Percentiles rank a stretch among this genome's conserved stretches.
Evolutionary conservation across 2,888 invertebrate species (phyloP).

Genomic region (Abscondita cerata): DNA sequence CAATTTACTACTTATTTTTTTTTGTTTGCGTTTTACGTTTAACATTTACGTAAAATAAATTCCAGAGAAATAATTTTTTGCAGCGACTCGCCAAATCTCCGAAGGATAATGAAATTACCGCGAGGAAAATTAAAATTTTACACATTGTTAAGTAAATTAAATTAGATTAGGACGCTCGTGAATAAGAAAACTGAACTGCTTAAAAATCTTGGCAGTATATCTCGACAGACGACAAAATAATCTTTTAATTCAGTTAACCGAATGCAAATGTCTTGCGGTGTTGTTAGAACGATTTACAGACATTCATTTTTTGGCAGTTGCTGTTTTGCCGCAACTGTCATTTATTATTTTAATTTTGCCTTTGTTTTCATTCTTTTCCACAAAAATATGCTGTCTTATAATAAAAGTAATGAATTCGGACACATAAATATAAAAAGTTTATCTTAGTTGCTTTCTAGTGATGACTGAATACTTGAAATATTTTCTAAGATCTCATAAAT

Average conservation of each 20-base stretch:
- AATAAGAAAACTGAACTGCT: conserved; percentile 33
- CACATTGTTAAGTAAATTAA: conserved; percentile 34
- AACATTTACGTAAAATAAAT: too few species aligned
- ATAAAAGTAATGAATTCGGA: conserved; percentile 31
- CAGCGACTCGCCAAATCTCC: neutral
- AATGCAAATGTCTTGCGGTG: conserved; percentile 45
- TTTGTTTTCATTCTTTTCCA: conserved; percentile 30
- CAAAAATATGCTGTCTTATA: conserved; percentile 22
- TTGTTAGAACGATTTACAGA: conserved; percentile 39
- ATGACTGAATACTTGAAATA: conserved; percentile 30
- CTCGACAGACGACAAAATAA: conserved; percentile 44
- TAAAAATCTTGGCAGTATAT: conserved; percentile 44
- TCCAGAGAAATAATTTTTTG: too few species aligned
- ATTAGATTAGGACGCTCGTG: conserved; percentile 28
- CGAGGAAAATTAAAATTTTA: conserved; percentile 33
- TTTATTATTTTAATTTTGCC: conserved; percentile 33
- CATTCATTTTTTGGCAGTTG: conserved; percentile 36
- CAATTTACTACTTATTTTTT: too few species aligned
- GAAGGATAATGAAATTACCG: conserved; percentile 18
- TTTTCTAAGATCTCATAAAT: conserved; percentile 29
- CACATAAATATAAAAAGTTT: conserved; percentile 33
- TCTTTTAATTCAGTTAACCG: conserved; percentile 46
- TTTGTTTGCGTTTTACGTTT: too few species aligned
- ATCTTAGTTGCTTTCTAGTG: conserved; percentile 22
- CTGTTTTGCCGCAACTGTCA: conserved; percentile 26